Percentiles rank a stretch among this genome's conserved stretches.
Conservation (phyloP, 2,888 invertebrate genomes). For the Mythimna impura region DNA sequence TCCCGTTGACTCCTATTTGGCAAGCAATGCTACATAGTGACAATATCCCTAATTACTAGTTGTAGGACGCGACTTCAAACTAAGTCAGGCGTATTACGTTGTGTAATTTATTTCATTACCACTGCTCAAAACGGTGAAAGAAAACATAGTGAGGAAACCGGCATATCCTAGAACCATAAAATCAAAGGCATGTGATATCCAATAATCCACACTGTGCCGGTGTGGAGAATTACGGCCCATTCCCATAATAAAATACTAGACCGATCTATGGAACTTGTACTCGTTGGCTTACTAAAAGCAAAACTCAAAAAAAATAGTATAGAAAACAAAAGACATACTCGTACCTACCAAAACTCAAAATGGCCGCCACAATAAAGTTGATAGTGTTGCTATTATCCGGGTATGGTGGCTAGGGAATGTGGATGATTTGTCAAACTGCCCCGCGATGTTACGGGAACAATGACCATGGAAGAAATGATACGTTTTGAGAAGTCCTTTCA, state of each 20-base stretch:
- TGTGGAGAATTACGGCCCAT: too few species aligned
- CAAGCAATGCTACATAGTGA: too few species aligned
- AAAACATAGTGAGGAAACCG: too few species aligned
- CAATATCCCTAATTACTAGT: too few species aligned
- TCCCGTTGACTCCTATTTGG: too few species aligned
- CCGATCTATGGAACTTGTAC: neutral
- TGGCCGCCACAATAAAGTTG: slow-evolving; percentile 36
- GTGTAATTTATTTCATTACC: too few species aligned
- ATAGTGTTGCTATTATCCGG: slow-evolving; percentile 45
- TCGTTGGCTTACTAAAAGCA: neutral
- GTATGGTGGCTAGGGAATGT: slow-evolving; percentile 30
- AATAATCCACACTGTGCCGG: too few species aligned
- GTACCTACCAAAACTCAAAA: slow-evolving; percentile 27
- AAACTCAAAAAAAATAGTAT: neutral
- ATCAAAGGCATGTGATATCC: too few species aligned
- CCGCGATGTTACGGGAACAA: slow-evolving; percentile 34
- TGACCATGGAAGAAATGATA: slow-evolving; percentile 28
- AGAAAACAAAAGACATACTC: slow-evolving; percentile 29
- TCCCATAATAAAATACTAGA: neutral
- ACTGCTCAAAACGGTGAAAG: too few species aligned
- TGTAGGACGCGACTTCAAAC: too few species aligned
- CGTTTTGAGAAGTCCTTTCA: slow-evolving; percentile 7
- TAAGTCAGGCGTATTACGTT: too few species aligned
- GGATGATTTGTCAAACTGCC: slow-evolving; percentile 52
- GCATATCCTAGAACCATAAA: too few species aligned